Base-by-base conservation (phyloP, 1,140 invertebrate genomes). In the Cataglyphis hispanica region DNA sequence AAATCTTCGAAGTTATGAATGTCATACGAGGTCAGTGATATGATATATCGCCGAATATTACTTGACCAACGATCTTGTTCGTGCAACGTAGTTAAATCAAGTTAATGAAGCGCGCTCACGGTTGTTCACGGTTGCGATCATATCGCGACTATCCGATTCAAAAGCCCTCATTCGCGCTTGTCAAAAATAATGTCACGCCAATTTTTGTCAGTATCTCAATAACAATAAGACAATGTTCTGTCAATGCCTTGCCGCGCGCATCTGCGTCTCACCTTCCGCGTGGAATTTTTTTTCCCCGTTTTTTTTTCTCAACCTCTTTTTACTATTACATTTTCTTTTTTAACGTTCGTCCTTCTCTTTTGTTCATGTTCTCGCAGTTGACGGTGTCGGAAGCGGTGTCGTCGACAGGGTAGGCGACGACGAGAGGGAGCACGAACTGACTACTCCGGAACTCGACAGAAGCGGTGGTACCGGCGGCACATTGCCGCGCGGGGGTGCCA, bases 361-460 rank as follows among this genome's bases (percentile, higher is more conserved):
- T 89, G 80, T 90, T 88, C 67, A 91, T 86, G 74, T 90, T 87
- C 84, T 85, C 76, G 83, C 92, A 95, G 95, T 93, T 88, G 94
- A 93, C 43, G 93, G 93, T 84, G 91, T 93, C 40, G 92, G 91
- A 75, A 92, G 89, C 61, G 90, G 90, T 19, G 89, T 92, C 22
- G 91, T 90, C 40, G 87, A 90, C 27, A 91, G 92, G 31, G 74
- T 87, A 34, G 92, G 90, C 8, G 91, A 91, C 63, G 92, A 94
- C 70, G 92, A 93, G 27, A 86, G 89, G 11, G 91, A 91, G 13
- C 77, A 80, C 50, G 89, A 81, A 85, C 91, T 63, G 37, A 96
- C 60, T 91, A 96, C 91, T 89, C 95, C 90, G 85, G 93, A 89
- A 0, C 91, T 93, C 34, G 85, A 95, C 95, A 34, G 46, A 25